phyloP scores from a whole-genome alignment of 1,140 invertebrate genomes.

The Whitmania pigra region DNA sequence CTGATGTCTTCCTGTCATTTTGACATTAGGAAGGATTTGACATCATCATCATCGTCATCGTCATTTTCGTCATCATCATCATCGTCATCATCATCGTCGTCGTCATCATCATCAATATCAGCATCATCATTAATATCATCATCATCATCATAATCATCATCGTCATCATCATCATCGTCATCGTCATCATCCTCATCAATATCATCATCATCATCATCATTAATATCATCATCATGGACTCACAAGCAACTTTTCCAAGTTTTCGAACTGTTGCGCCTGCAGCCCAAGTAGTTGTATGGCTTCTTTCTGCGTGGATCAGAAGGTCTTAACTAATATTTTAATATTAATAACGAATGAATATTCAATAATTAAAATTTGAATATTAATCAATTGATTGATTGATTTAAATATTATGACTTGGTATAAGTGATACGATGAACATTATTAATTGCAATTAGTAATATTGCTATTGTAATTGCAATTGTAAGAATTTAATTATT shows the following conservation, averaged over 20 bases:
- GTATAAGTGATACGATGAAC: too few relatives aligned
- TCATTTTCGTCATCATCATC: neutral
- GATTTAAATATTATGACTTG: too few relatives aligned
- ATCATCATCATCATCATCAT: constrained; percentile 3
- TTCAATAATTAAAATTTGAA: too few relatives aligned
- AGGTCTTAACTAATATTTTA: too few relatives aligned
- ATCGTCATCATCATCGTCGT: neutral
- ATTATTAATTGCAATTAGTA: too few relatives aligned
- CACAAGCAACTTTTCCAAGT: neutral
- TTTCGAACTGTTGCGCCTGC: neutral
- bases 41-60: neutral
- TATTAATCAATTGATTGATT: too few relatives aligned
- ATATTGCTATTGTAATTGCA: too few relatives aligned
- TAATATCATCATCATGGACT: neutral
- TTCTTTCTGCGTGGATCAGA: neutral
- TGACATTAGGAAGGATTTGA: neutral
- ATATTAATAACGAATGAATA: too few relatives aligned
- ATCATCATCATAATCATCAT: constrained; percentile 1
- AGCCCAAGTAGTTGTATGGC: neutral
- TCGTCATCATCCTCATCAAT: neutral
- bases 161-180: constrained; percentile 10
- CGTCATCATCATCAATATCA: neutral
- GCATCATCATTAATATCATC: neutral
- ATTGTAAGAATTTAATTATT: too few relatives aligned
- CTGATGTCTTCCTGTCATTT: neutral